phyloP scores from a whole-genome alignment of 23 tunicate genomes.

The Diplosoma virens region DNA sequence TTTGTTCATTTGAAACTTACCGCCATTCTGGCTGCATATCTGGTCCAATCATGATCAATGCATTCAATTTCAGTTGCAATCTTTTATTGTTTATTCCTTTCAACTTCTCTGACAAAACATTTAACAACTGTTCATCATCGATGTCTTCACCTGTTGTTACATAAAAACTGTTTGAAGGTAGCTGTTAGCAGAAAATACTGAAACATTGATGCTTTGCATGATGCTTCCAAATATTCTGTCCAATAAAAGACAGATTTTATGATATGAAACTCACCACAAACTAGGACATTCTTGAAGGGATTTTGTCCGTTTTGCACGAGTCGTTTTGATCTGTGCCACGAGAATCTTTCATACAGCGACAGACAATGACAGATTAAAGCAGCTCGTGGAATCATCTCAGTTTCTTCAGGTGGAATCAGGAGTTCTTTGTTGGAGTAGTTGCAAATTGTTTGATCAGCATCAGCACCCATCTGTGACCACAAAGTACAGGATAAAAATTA shows the following conservation, averaged over 20 bases:
- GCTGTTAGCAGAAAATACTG: no score
- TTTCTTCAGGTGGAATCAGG: slow-evolving; percentile 39
- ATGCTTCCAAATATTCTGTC: no score
- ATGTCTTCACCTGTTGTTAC: slow-evolving; percentile 23
- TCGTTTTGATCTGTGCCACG: slow-evolving; percentile 70
- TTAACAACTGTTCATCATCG: neutral
- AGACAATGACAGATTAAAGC: slow-evolving; percentile 53
- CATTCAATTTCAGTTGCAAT: slow-evolving; percentile 29
- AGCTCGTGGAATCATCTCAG: slow-evolving; percentile 50
- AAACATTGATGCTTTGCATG: no score
- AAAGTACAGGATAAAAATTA: no score
- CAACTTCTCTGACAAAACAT: neutral
- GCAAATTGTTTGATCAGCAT: slow-evolving; percentile 20
- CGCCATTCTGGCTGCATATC: slow-evolving; percentile 38
- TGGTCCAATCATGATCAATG: slow-evolving; percentile 45
- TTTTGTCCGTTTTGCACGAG: slow-evolving; percentile 53
- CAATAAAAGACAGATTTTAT: neutral
- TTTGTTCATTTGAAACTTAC: slow-evolving; percentile 6
- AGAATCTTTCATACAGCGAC: slow-evolving; percentile 61
- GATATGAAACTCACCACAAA: neutral
- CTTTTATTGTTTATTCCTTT: slow-evolving; percentile 8
- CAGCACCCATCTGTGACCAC: neutral
- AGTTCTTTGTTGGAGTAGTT: slow-evolving; percentile 63
- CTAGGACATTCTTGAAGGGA: slow-evolving; percentile 53
- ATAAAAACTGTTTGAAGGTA: no score